These are phyloP conservation scores for Sympetrum striolatum DNA, from an alignment of 2,888 invertebrate genomes.

Conservation along the genomic window DNA sequence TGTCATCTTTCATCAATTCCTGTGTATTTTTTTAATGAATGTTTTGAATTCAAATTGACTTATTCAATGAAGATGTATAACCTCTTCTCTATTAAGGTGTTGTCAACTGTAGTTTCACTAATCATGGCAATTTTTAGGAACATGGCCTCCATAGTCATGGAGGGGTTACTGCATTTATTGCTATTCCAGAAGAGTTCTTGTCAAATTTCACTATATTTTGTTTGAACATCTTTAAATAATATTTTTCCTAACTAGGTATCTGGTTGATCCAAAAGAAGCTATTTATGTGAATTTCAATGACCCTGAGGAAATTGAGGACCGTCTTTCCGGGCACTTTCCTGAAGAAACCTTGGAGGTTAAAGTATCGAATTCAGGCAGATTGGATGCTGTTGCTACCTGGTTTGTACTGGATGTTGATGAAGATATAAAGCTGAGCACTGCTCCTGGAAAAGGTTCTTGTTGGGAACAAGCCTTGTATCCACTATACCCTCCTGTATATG, in stretches of 20 bases:
- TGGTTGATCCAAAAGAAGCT: conserved; percentile 62
- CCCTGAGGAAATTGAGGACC: conserved; percentile 60
- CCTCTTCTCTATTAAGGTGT: too few relatives aligned
- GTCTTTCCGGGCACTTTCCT: conserved; percentile 54
- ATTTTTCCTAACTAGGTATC: background rate
- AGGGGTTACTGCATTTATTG: background rate
- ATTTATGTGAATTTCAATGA: conserved; percentile 71
- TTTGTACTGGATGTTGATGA: conserved; percentile 75
- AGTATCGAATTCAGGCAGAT: conserved; percentile 60
- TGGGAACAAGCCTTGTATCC: conserved; percentile 83
- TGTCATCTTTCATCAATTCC: too few relatives aligned
- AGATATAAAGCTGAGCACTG: conserved; percentile 67
- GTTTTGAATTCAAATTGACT: too few relatives aligned
- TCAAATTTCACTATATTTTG: background rate
- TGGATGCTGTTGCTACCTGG: conserved; percentile 75
- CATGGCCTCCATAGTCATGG: background rate
- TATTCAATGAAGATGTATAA: too few relatives aligned
- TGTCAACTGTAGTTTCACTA: too few relatives aligned
- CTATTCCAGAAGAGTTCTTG: background rate
- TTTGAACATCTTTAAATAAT: background rate
- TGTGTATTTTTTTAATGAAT: too few relatives aligned
- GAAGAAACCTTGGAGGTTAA: conserved; percentile 57
- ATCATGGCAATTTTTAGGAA: too few relatives aligned
- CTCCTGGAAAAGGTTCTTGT: conserved; percentile 64
- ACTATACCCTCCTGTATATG: conserved; percentile 59